Percentiles rank a stretch among this genome's conserved stretches.
Conservation (phyloP, 2,888 invertebrate species). For the Parnassius glacialis region DNA sequence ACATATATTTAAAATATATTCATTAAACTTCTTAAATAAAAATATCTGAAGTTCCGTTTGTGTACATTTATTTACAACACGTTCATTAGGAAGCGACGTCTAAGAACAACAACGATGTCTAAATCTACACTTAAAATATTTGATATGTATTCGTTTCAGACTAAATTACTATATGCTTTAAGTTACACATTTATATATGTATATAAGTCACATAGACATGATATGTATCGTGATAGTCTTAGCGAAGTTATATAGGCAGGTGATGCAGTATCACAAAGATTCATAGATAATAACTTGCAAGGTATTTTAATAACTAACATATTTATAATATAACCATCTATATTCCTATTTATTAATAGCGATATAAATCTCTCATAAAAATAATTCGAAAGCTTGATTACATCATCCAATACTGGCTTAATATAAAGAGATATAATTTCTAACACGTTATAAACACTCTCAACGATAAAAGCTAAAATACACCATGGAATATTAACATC, state of each 20-base stretch:
- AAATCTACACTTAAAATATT: conserved; percentile 59
- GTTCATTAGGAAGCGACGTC: conserved; percentile 52
- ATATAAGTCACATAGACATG: conserved; percentile 35
- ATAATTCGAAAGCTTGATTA: conserved; percentile 28
- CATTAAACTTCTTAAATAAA: too few species aligned
- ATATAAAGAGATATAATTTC: conserved; percentile 30
- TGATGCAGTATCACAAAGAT: conserved; percentile 20
- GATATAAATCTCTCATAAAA: conserved; percentile 28
- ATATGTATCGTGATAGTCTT: conserved; percentile 39
- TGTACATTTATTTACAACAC: background rate
- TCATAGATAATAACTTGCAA: conserved; percentile 7
- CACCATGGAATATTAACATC: conserved; percentile 18
- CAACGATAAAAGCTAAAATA: conserved; percentile 27
- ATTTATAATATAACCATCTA: conserved; percentile 19
- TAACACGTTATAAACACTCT: conserved; percentile 29
- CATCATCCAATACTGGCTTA: conserved; percentile 26
- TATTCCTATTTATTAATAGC: conserved; percentile 21
- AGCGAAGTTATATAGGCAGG: conserved; percentile 36
- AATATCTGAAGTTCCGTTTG: too few species aligned
- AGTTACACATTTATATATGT: conserved; percentile 37
- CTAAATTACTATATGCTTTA: conserved; percentile 37
- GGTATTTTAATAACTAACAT: conserved; percentile 27
- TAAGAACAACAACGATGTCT: conserved; percentile 75
- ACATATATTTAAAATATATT: too few species aligned
- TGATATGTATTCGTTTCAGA: conserved; percentile 50